phyloP scores from a whole-genome alignment of 2,113 vertebrate genomes.

The Syngnathoides biaculeatus region DNA sequence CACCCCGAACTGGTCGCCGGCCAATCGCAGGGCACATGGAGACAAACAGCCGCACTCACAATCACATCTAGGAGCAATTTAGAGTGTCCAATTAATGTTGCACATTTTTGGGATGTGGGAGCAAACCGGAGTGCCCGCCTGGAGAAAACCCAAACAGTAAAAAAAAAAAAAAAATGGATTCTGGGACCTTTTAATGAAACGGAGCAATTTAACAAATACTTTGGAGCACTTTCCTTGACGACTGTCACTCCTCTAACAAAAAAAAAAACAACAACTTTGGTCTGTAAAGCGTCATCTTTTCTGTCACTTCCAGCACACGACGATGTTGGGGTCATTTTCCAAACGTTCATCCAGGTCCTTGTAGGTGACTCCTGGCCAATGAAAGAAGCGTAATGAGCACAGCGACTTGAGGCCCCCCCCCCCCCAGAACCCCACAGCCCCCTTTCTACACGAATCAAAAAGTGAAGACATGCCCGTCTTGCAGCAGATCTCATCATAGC shows the following conservation, averaged over 20 bases:
- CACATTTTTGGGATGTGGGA: too few species aligned
- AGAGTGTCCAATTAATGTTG: too few species aligned
- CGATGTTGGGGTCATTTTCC: conserved; percentile 95
- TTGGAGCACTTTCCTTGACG: background rate
- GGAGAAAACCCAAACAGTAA: too few species aligned
- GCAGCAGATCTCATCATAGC: conserved; percentile 98
- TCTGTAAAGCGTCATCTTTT: conserved; percentile 16
- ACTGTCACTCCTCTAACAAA: too few species aligned
- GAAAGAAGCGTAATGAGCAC: conserved; percentile 6
- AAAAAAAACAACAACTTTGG: conserved; percentile 53
- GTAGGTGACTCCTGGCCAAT: conserved; percentile 88
- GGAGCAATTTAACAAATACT: background rate
- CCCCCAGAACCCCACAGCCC: too few species aligned
- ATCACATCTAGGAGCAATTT: too few species aligned
- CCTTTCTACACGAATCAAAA: background rate
- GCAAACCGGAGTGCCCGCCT: too few species aligned
- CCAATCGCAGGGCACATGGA: too few species aligned
- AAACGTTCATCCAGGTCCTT: conserved; percentile 92
- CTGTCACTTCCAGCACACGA: conserved; percentile 85
- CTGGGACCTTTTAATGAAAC: background rate
- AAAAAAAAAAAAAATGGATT: conserved; percentile 1
- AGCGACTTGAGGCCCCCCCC: too few species aligned
- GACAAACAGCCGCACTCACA: too few species aligned
- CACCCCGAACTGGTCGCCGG: too few species aligned
- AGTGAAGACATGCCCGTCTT: conserved; percentile 81